These are phyloP conservation scores for Myotis lucifugus DNA, from an alignment of 2,113 vertebrate species.

Conservation along the genomic window DNA sequence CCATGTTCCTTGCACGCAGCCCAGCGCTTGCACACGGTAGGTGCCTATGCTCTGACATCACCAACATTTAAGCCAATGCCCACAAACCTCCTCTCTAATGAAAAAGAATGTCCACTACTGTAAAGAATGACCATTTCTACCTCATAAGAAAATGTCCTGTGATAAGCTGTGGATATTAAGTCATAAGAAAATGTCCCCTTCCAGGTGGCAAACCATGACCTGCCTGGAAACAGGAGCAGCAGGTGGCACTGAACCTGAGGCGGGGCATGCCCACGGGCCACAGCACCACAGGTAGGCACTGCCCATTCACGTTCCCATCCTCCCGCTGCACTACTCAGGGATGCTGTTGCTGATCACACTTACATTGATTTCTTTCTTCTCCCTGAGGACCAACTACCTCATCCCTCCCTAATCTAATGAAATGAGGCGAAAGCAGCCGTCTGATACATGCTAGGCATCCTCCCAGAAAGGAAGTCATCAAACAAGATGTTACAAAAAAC, in stretches of 20 bases:
- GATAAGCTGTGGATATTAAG: constrained; percentile 61
- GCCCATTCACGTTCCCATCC: constrained; percentile 46
- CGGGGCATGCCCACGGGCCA: constrained; percentile 34
- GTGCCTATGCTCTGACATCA: neutral
- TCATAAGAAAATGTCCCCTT: constrained; percentile 49
- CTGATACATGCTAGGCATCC: constrained; percentile 74
- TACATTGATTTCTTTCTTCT: constrained; percentile 80
- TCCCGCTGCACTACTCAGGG: constrained; percentile 54
- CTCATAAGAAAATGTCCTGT: constrained; percentile 46
- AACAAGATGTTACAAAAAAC: constrained; percentile 44
- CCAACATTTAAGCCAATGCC: neutral
- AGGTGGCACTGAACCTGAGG: constrained; percentile 55
- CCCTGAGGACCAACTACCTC: constrained; percentile 79
- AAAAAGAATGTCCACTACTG: neutral
- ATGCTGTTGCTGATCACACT: constrained; percentile 81
- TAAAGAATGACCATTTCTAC: neutral
- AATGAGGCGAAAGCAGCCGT: constrained; percentile 74
- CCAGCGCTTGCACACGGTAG: neutral
- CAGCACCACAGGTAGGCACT: constrained; percentile 19
- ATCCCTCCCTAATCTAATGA: constrained; percentile 79
- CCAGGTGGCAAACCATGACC: constrained; percentile 17
- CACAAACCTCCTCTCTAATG: neutral
- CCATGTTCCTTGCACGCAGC: neutral
- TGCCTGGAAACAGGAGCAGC: constrained; percentile 62
- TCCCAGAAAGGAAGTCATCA: constrained; percentile 80